A percentile compares a stretch with the other conserved stretches of the same genome.
Evolutionary conservation across 2,888 invertebrate species (phyloP).

Genomic region (Platycheirus albimanus): DNA sequence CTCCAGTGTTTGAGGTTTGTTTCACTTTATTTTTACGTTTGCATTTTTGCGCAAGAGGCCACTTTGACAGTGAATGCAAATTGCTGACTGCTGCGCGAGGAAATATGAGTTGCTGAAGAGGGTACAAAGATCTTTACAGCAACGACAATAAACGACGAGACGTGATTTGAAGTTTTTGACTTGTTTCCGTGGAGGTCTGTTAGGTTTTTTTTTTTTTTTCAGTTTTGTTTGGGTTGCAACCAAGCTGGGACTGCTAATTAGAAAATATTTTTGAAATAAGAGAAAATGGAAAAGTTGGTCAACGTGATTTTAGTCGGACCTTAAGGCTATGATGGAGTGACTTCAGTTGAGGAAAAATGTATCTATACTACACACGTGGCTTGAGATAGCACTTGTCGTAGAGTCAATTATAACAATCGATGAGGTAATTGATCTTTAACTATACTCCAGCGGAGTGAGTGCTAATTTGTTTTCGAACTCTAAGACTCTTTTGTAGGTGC

Average conservation of each 20-base stretch:
- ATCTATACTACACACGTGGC: constrained; percentile 36
- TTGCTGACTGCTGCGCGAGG: constrained; percentile 30
- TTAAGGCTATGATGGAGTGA: constrained; percentile 31
- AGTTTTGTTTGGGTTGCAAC: too few species aligned
- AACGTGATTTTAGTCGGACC: constrained; percentile 44
- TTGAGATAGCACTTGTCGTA: constrained; percentile 4
- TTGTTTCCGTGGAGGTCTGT: constrained; percentile 31
- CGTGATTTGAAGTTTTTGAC: constrained; percentile 26
- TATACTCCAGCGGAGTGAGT: not conserved
- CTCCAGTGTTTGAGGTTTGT: constrained; percentile 30
- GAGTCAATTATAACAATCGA: constrained; percentile 39
- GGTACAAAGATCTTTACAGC: constrained; percentile 26
- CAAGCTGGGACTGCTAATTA: constrained; percentile 55
- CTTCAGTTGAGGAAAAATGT: constrained; percentile 28
- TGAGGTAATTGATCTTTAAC: constrained; percentile 51
- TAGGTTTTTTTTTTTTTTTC: too few species aligned
- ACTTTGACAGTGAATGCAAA: constrained; percentile 54
- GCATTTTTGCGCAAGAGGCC: constrained; percentile 48
- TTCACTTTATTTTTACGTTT: constrained; percentile 16
- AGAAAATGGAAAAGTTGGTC: constrained; percentile 44
- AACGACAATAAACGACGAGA: constrained; percentile 6
- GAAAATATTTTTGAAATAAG: constrained; percentile 59
- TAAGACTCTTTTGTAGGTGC: constrained; percentile 28
- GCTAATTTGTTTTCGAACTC: constrained; percentile 36
- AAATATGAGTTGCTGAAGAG: constrained; percentile 47